phyloP scores from a whole-genome alignment of 1,140 invertebrate species.

The Temnothorax longispinosus region DNA sequence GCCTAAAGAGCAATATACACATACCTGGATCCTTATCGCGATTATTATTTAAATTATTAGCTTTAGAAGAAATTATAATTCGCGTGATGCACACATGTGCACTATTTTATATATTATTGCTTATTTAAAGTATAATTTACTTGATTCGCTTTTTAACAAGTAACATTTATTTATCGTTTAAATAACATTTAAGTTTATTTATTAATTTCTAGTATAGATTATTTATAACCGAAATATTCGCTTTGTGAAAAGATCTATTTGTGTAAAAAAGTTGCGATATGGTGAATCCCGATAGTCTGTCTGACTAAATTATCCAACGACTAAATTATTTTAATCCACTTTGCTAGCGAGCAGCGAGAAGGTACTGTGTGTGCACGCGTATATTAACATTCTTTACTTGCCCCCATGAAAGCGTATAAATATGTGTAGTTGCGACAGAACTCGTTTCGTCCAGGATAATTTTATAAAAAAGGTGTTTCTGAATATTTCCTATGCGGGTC shows the following conservation, averaged over 20 bases:
- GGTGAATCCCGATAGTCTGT: neutral
- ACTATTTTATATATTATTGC: neutral
- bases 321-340: neutral
- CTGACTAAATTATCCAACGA: neutral
- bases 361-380: neutral
- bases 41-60: neutral
- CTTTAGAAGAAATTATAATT: neutral
- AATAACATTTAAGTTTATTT: neutral
- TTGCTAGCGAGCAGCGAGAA: neutral
- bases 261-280: neutral
- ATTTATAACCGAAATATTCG: neutral
- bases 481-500: neutral
- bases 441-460: neutral
- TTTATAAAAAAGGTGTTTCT: neutral
- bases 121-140: neutral
- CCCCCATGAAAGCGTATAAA: neutral
- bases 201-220: neutral
- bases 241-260: neutral
- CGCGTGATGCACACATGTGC: neutral
- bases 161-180: neutral
- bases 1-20: neutral
- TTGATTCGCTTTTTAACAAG: neutral
- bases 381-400: neutral
- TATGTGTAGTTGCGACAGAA: neutral
- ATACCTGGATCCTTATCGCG: neutral